A percentile compares a stretch with the other conserved stretches of the same genome.
Evolutionary conservation across 2,113 vertebrate species (phyloP).

Genomic region (Donacobius atricapilla): DNA sequence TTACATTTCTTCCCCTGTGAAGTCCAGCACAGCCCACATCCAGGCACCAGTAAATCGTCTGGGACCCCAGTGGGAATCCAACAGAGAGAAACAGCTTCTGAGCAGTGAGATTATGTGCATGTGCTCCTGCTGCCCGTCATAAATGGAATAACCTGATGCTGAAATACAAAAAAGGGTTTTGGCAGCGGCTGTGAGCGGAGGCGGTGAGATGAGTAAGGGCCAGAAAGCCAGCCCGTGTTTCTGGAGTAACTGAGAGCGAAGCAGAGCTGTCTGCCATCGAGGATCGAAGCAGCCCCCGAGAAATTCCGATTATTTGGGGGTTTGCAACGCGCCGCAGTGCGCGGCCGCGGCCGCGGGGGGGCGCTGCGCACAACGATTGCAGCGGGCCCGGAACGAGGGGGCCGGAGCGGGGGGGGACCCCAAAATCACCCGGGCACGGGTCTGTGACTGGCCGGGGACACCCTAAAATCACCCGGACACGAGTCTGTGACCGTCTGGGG

Average conservation of each 20-base stretch:
- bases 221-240: accelerated
- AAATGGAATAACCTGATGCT: neutral
- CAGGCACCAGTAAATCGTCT: neutral
- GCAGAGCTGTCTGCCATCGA: accelerated
- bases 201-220: neutral
- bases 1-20: neutral
- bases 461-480: neutral
- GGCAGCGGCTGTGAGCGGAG: neutral
- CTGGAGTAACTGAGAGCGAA: accelerated
- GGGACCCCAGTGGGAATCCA: neutral
- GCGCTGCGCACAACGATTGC: neutral
- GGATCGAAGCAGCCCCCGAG: neutral
- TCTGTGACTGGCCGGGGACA: too few species aligned
- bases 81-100: neutral
- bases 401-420: too few species aligned
- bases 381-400: too few species aligned
- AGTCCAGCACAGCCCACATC: neutral
- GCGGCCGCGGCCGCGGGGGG: neutral
- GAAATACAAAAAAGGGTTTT: neutral
- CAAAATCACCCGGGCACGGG: too few species aligned
- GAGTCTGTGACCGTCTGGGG: too few species aligned
- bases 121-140: neutral
- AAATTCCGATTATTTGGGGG: neutral
- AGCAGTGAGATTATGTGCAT: neutral
- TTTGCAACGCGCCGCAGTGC: neutral